Evolutionary conservation across 2,113 vertebrate genomes (phyloP).

Genomic region (Sciurus niger): DNA sequence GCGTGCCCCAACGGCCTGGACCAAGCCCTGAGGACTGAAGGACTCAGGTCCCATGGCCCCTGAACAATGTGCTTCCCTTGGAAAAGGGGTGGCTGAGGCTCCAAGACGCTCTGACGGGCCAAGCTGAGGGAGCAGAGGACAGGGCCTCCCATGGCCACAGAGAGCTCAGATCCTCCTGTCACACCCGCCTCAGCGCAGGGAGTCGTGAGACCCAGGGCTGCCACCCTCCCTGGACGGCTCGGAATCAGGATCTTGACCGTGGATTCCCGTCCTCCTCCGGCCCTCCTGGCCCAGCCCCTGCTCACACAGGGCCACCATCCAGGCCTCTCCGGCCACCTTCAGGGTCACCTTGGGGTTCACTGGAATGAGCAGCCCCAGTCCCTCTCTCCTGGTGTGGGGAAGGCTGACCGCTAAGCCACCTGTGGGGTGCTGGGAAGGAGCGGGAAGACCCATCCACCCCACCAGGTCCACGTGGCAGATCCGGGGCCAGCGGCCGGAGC

Average conservation of each 20-base stretch:
- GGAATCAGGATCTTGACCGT: accelerated
- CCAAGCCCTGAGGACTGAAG: background rate
- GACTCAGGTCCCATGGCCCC: too few species aligned
- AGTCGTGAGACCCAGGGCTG: background rate
- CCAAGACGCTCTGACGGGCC: too few species aligned
- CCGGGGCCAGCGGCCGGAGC: background rate
- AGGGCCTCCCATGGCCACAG: background rate
- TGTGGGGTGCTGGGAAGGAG: accelerated
- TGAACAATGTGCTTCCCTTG: too few species aligned
- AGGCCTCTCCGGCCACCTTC: too few species aligned
- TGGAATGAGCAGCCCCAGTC: accelerated
- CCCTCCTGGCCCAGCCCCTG: background rate
- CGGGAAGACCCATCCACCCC: background rate
- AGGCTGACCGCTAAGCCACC: too few species aligned
- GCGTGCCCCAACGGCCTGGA: background rate
- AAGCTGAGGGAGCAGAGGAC: too few species aligned
- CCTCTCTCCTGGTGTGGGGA: accelerated
- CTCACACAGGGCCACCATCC: background rate
- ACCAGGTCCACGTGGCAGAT: background rate
- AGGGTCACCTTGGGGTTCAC: background rate
- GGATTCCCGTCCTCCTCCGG: background rate
- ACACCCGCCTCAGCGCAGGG: background rate
- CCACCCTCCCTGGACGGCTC: too few species aligned
- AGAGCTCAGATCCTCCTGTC: accelerated
- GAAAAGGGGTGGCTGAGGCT: too few species aligned